Conservation (phyloP, 2,113 vertebrate species). For the Tenebrosternarchus preto region DNA sequence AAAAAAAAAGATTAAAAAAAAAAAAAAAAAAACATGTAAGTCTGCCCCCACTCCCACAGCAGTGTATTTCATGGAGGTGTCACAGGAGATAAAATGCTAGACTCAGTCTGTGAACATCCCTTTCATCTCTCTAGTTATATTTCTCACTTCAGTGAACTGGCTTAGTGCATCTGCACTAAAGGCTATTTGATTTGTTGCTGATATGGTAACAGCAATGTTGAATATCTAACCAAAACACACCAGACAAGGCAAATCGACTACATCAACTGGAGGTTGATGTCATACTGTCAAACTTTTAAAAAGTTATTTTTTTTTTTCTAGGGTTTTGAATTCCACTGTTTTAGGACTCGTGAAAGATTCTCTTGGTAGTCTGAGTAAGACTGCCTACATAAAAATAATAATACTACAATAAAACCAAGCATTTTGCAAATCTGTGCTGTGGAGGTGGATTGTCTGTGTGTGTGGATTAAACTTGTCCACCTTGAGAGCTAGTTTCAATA, state of each 20-base stretch:
- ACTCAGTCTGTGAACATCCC: constrained; percentile 7
- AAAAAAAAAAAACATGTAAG: not conserved
- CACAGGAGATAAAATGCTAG: constrained; percentile 15
- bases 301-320: not conserved
- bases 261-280: not conserved
- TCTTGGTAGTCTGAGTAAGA: not conserved
- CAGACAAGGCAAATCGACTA: not conserved
- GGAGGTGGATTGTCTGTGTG: too few relatives aligned
- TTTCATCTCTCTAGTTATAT: constrained; percentile 16
- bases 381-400: too few relatives aligned
- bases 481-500: not conserved
- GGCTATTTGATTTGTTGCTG: constrained; percentile 21
- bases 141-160: constrained; percentile 20
- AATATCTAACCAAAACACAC: not conserved
- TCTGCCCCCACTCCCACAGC: not conserved
- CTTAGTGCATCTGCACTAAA: constrained; percentile 10
- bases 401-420: too few relatives aligned
- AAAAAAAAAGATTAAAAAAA: not conserved
- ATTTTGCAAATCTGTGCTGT: too few relatives aligned
- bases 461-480: not conserved
- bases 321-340: not conserved
- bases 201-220: not conserved
- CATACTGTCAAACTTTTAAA: not conserved
- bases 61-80: constrained; percentile 11
- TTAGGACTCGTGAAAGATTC: not conserved